phyloP scores from a whole-genome alignment of 1,140 invertebrate species.

The Scylla paramamosain region DNA sequence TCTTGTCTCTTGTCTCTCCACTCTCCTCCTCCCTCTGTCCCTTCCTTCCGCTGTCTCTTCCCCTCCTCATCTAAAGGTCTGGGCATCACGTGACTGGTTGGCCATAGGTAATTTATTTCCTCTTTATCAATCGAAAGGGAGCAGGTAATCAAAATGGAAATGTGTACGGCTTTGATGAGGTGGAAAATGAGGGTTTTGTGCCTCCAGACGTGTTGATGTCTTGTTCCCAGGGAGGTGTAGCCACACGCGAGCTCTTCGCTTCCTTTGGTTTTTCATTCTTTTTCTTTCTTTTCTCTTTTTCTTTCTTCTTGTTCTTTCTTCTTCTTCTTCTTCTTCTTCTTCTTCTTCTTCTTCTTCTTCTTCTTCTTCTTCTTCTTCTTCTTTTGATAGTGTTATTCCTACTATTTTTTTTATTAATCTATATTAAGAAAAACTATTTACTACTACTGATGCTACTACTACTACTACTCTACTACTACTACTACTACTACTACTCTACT shows the following conservation, averaged over 20 bases:
- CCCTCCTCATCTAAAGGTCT: neutral
- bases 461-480: neutral
- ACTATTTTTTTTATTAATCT: neutral
- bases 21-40: neutral
- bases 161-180: no score
- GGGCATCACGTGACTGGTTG: neutral
- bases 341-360: neutral
- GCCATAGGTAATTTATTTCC: no score
- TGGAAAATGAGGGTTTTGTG: no score
- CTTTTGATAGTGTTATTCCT: neutral
- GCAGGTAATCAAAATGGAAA: no score
- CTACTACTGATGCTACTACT: neutral
- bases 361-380: neutral
- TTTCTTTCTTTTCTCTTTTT: neutral
- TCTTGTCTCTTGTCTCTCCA: neutral
- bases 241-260: no score
- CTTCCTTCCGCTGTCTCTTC: neutral
- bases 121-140: no score
- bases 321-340: neutral
- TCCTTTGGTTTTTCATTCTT: neutral
- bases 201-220: no score
- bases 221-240: no score
- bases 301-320: neutral
- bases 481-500: no score
- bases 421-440: no score